Evolutionary conservation across 1,140 invertebrate genomes (phyloP).

Genomic region (Andrena cerasifolii): DNA sequence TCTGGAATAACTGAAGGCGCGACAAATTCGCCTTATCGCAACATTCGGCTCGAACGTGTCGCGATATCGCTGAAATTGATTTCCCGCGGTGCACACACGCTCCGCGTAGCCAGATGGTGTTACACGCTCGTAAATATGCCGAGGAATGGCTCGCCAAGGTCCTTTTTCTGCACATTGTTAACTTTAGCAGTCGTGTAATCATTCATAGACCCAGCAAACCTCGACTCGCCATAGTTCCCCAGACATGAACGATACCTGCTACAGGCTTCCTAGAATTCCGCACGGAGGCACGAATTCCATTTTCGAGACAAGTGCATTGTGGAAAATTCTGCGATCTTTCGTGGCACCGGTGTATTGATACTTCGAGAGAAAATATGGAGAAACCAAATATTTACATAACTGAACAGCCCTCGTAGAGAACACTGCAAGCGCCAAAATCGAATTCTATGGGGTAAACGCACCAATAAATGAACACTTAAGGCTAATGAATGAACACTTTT

Average conservation of each 20-base stretch:
- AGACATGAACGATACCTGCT: neutral
- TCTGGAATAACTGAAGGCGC: neutral
- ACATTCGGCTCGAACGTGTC: conserved; percentile 7
- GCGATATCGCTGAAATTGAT: conserved; percentile 40
- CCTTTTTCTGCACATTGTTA: conserved; percentile 29
- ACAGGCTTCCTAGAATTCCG: neutral
- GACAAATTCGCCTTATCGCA: conserved; percentile 39
- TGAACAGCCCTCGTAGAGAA: too few species aligned
- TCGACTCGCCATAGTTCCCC: conserved; percentile 25
- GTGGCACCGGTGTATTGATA: neutral
- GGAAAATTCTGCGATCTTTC: too few species aligned
- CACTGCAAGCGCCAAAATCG: too few species aligned
- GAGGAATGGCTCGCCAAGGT: conserved; percentile 53
- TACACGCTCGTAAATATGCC: conserved; percentile 37
- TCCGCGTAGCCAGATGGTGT: conserved; percentile 8
- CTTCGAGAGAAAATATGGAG: neutral
- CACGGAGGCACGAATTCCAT: neutral
- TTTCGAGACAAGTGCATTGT: too few species aligned
- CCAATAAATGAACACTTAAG: too few species aligned
- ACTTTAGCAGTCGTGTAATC: conserved; percentile 52
- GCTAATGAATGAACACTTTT: too few species aligned
- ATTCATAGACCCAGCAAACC: conserved; percentile 27
- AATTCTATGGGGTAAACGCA: too few species aligned
- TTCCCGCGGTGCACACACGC: conserved; percentile 23
- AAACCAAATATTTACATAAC: too few species aligned